These are phyloP conservation scores for Felis catus DNA, from an alignment of 2,113 vertebrate species.

Conservation along the genomic window DNA sequence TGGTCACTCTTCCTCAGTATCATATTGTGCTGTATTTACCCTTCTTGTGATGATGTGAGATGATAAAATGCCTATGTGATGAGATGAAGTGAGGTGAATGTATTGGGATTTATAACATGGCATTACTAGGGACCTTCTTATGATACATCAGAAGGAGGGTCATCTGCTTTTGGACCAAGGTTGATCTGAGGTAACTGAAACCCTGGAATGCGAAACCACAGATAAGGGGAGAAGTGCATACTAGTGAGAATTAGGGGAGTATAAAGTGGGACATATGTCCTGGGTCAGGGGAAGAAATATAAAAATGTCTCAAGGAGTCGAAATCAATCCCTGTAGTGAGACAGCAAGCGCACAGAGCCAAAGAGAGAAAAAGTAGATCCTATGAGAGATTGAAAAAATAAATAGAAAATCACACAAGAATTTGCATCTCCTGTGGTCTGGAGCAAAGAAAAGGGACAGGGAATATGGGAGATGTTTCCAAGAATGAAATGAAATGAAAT, in stretches of 20 bases:
- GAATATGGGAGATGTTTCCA: not conserved
- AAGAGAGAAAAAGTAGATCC: not conserved
- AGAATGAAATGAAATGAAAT: not conserved
- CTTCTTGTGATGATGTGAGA: not conserved
- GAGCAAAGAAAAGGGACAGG: not conserved
- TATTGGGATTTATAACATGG: not conserved
- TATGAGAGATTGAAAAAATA: not conserved
- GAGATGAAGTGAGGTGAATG: not conserved
- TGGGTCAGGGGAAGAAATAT: not conserved
- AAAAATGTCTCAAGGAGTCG: not conserved
- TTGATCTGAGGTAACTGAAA: not conserved
- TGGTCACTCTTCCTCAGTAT: not conserved
- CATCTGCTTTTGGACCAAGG: not conserved
- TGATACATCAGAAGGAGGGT: not conserved
- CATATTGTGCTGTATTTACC: not conserved
- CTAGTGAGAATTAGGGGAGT: not conserved
- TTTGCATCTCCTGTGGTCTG: not conserved
- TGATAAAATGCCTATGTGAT: not conserved
- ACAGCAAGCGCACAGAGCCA: not conserved
- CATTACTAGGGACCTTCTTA: not conserved
- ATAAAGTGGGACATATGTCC: not conserved
- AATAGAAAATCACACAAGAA: not conserved
- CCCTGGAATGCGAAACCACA: not conserved
- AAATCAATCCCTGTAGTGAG: not conserved
- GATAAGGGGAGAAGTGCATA: not conserved